A percentile compares a stretch with the other conserved stretches of the same genome.
phyloP scores from a whole-genome alignment of 2,113 vertebrate genomes.

The Chrysochloris asiatica region DNA sequence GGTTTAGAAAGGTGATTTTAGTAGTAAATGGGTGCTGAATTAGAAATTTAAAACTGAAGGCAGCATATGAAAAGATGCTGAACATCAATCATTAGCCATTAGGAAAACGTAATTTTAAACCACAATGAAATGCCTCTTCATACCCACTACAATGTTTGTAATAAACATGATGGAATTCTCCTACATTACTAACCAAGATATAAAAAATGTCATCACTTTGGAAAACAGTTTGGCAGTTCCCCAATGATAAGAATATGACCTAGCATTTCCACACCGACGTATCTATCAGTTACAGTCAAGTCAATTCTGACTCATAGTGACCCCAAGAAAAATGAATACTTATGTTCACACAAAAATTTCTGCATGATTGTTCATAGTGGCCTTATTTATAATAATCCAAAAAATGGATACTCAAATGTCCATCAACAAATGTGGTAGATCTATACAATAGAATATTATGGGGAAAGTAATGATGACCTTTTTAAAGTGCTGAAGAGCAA shows the following conservation, averaged over 20 bases:
- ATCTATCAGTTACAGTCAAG: neutral
- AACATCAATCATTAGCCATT: neutral
- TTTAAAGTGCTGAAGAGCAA: no score
- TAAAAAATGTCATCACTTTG: neutral
- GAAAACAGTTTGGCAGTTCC: neutral
- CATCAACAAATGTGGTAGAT: neutral
- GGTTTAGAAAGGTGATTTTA: slow-evolving; percentile 32
- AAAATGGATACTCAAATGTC: neutral
- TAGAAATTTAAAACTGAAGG: slow-evolving; percentile 26
- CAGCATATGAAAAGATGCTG: neutral
- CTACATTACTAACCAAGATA: neutral
- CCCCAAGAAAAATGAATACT: neutral
- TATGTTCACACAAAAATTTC: neutral
- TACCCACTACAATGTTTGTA: neutral
- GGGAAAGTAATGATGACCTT: no score
- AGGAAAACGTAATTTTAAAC: neutral
- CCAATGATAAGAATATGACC: slow-evolving; percentile 3
- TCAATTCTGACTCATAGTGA: neutral
- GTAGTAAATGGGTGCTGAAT: neutral
- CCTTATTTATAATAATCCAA: neutral
- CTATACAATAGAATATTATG: neutral
- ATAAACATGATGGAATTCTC: neutral
- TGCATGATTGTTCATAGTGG: neutral
- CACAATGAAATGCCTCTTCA: no score
- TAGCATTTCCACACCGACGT: neutral